Conservation (phyloP, 2,797 vertebrate species). For the Taenioides sp. region DNA sequence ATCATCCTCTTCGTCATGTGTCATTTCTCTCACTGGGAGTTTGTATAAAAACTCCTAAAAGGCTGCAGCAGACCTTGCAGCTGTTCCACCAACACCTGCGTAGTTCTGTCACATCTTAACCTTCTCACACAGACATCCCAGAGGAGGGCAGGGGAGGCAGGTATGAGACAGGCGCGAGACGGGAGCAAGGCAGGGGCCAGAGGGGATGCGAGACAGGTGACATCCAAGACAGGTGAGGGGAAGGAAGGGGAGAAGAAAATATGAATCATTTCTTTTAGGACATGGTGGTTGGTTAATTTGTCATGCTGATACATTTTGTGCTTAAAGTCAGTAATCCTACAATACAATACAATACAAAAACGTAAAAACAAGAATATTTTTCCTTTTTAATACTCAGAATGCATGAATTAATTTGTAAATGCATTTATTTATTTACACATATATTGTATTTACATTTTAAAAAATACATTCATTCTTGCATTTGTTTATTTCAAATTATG, state of each 20-base stretch:
- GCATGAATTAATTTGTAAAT: too few relatives aligned
- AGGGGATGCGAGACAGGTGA: conserved; percentile 18
- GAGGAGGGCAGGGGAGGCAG: conserved; percentile 56
- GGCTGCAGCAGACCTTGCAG: conserved; percentile 51
- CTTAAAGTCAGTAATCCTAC: not conserved
- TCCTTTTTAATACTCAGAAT: too few relatives aligned
- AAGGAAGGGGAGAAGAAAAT: not conserved
- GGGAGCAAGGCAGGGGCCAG: conserved; percentile 14
- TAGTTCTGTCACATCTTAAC: conserved; percentile 68
- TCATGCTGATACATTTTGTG: not conserved
- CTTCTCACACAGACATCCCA: conserved; percentile 59
- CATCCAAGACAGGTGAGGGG: not conserved
- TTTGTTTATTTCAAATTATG: too few relatives aligned
- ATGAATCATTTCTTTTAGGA: not conserved
- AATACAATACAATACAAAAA: too few relatives aligned
- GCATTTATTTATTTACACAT: too few relatives aligned
- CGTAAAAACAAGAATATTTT: too few relatives aligned
- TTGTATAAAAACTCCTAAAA: too few relatives aligned
- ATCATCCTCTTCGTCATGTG: too few relatives aligned
- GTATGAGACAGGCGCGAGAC: conserved; percentile 40
- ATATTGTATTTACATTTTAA: too few relatives aligned
- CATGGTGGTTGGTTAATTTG: not conserved
- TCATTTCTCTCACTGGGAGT: too few relatives aligned
- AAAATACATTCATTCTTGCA: too few relatives aligned
- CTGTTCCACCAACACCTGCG: conserved; percentile 67